Percentiles rank a stretch among this genome's conserved stretches.
phyloP scores from a whole-genome alignment of 2,797 vertebrate species.

The Mus minutoides region DNA sequence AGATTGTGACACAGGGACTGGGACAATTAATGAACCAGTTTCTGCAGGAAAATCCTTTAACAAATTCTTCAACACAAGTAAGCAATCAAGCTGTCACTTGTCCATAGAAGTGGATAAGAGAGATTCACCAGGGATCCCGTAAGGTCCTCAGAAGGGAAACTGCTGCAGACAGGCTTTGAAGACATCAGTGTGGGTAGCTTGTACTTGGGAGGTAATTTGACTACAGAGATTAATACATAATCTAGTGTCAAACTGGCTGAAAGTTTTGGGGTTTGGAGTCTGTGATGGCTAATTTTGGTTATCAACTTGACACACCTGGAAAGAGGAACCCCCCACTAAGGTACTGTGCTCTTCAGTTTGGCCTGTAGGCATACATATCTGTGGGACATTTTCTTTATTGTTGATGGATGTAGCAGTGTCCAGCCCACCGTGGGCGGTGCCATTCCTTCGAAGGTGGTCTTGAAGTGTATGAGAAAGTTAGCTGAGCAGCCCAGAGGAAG shows the following conservation, averaged over 20 bases:
- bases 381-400: not conserved
- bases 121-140: not conserved
- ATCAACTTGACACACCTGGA: not conserved
- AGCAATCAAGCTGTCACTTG: not conserved
- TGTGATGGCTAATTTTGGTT: not conserved
- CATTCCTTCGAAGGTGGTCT: not conserved
- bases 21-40: not conserved
- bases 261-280: not conserved
- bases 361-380: not conserved
- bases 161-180: not conserved
- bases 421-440: not conserved
- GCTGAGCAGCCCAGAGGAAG: not conserved
- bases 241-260: not conserved
- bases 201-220: not conserved
- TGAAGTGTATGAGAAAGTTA: not conserved
- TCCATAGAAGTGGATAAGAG: not conserved
- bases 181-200: not conserved
- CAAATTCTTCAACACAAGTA: not conserved
- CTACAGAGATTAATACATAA: not conserved
- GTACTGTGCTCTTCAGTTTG: not conserved
- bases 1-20: not conserved
- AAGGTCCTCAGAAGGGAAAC: not conserved
- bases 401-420: not conserved
- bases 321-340: not conserved
- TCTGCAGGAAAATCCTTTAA: constrained; percentile 2